Conservation (phyloP, 2,113 vertebrate genomes). For the Elgaria multicarinata region DNA sequence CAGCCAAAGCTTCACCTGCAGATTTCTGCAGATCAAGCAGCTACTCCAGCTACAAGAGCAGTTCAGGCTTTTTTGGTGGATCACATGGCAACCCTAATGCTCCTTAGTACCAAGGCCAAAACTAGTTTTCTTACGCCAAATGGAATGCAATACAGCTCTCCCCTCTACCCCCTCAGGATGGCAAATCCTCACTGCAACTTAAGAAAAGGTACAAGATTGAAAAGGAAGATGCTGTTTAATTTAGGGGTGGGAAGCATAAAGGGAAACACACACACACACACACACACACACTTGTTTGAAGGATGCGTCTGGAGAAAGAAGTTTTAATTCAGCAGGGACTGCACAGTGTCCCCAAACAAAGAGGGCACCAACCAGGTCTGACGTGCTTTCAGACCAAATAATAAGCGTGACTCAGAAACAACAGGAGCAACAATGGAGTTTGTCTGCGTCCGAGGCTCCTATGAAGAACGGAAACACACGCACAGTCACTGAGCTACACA, state of each 20-base stretch:
- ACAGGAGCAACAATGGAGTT: too few relatives aligned
- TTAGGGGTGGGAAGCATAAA: background rate
- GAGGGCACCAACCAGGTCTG: background rate
- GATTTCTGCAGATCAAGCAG: background rate
- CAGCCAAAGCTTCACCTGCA: background rate
- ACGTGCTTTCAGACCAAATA: background rate
- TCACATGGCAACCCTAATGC: background rate
- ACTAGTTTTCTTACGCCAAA: background rate
- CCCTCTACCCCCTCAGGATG: background rate
- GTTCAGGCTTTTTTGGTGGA: fast-evolving
- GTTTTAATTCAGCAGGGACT: slow-evolving; percentile 6
- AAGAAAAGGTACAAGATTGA: background rate
- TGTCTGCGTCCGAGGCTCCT: background rate
- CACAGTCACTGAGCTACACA: background rate
- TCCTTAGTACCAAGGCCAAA: background rate
- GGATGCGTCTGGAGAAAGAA: background rate
- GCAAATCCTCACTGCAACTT: background rate
- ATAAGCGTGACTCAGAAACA: background rate
- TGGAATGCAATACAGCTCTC: background rate
- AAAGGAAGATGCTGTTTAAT: background rate
- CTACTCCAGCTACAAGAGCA: background rate
- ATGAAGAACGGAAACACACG: background rate
- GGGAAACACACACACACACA: background rate
- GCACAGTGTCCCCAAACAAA: background rate
- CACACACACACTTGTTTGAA: background rate